Conservation (phyloP, 2,888 invertebrate genomes). For the Pseudococcus longispinus region DNA sequence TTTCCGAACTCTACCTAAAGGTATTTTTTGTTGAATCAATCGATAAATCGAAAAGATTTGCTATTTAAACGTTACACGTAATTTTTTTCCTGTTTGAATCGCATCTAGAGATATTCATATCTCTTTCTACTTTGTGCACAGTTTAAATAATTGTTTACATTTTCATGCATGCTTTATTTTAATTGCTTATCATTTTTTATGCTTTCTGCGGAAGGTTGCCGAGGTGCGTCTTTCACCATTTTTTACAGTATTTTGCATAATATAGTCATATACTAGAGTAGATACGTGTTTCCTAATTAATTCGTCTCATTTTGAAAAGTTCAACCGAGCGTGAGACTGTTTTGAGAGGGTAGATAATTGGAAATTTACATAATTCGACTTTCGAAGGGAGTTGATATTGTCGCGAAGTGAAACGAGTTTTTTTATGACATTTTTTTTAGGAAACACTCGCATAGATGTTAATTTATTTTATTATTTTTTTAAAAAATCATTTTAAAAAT, state of each 20-base stretch:
- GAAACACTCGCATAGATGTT: neutral
- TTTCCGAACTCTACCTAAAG: conserved; percentile 94
- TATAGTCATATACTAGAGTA: neutral
- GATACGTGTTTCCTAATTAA: neutral
- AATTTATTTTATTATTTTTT: neutral
- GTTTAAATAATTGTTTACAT: conserved; percentile 52
- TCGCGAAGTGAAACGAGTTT: neutral
- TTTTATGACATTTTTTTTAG: neutral
- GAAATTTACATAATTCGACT: neutral
- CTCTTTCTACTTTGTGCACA: conserved; percentile 50
- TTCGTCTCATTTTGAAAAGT: neutral
- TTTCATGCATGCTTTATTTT: conserved; percentile 45
- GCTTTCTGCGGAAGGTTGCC: conserved; percentile 53
- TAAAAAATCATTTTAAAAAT: neutral
- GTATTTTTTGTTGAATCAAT: conserved; percentile 62
- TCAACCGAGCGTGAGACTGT: neutral
- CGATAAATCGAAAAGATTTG: no score
- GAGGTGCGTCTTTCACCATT: conserved; percentile 49
- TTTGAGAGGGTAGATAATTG: neutral
- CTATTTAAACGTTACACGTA: neutral
- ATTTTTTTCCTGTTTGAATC: neutral
- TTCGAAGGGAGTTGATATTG: neutral
- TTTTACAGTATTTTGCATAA: conserved; percentile 35
- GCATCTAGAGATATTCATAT: neutral
- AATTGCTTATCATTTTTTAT: conserved; percentile 50